Percentiles rank a stretch among this genome's conserved stretches.
Conservation (phyloP, 2,888 invertebrate genomes). For the Noctua janthina region DNA sequence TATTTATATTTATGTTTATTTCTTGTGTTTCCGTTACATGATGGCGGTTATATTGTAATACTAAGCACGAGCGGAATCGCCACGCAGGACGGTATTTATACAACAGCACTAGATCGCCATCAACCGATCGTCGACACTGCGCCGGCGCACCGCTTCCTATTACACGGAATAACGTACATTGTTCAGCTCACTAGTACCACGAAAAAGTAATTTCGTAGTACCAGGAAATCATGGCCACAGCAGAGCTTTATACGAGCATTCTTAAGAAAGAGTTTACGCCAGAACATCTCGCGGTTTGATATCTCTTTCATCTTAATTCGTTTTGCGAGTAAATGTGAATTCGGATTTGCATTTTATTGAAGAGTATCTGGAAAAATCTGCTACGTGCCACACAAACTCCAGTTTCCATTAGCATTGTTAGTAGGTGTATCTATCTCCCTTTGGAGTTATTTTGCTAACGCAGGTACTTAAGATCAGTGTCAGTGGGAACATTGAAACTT, state of each 20-base stretch:
- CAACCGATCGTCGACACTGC: conserved; percentile 30
- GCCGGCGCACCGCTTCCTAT: conserved; percentile 31
- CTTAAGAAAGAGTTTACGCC: conserved; percentile 17
- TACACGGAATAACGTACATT: conserved; percentile 43
- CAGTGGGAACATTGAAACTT: not conserved
- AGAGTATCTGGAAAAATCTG: not conserved
- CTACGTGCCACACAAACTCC: not conserved
- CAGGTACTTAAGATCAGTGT: not conserved
- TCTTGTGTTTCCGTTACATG: conserved; percentile 42
- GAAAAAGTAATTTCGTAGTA: conserved; percentile 38
- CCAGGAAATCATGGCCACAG: conserved; percentile 38
- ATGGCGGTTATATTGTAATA: conserved; percentile 42
- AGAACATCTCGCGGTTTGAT: not conserved
- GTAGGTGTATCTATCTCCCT: not conserved
- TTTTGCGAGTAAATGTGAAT: not conserved
- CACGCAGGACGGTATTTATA: conserved; percentile 49
- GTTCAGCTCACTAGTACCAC: conserved; percentile 8
- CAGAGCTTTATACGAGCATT: conserved; percentile 2
- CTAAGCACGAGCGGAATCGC: conserved; percentile 26
- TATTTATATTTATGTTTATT: conserved; percentile 34
- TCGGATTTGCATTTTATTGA: not conserved
- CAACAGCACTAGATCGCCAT: conserved; percentile 5
- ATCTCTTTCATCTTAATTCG: conserved; percentile 48
- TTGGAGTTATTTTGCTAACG: not conserved
- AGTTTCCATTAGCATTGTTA: not conserved